A percentile compares a stretch with the other conserved stretches of the same genome.
Evolutionary conservation across 2,797 vertebrate species (phyloP).

Genomic region (Acanthornis magna): DNA sequence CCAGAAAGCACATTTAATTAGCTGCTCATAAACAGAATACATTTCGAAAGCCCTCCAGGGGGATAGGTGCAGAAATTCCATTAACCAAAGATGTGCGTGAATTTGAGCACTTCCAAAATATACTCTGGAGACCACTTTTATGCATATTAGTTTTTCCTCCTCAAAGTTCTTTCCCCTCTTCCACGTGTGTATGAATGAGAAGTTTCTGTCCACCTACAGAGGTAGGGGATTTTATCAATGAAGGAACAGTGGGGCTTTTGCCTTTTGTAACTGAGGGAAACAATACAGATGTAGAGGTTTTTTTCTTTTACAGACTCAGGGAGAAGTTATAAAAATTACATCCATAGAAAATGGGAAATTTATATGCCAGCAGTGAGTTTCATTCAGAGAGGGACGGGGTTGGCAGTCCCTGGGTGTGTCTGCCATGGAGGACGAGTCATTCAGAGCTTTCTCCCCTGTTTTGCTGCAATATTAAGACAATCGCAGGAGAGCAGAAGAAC

Average conservation of each 20-base stretch:
- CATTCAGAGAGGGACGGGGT: background rate
- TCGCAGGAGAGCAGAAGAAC: background rate
- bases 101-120: slow-evolving; percentile 20
- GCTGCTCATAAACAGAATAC: slow-evolving; percentile 44
- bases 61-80: slow-evolving; percentile 56
- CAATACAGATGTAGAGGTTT: rapidly evolving
- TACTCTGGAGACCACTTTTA: slow-evolving; percentile 26
- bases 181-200: background rate
- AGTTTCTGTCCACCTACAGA: background rate
- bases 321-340: background rate
- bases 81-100: slow-evolving; percentile 30
- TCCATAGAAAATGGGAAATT: background rate
- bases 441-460: background rate
- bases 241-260: background rate
- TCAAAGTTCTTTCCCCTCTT: background rate
- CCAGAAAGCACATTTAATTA: slow-evolving; percentile 61
- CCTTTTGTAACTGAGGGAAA: background rate
- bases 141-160: slow-evolving; percentile 23
- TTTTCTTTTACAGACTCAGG: background rate
- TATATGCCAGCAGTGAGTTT: background rate
- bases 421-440: background rate
- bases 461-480: background rate
- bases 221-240: slow-evolving; percentile 40
- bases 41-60: slow-evolving; percentile 19
- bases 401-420: background rate